Conservation (phyloP, 2,888 invertebrate genomes). For the Luperina nickerlii region DNA sequence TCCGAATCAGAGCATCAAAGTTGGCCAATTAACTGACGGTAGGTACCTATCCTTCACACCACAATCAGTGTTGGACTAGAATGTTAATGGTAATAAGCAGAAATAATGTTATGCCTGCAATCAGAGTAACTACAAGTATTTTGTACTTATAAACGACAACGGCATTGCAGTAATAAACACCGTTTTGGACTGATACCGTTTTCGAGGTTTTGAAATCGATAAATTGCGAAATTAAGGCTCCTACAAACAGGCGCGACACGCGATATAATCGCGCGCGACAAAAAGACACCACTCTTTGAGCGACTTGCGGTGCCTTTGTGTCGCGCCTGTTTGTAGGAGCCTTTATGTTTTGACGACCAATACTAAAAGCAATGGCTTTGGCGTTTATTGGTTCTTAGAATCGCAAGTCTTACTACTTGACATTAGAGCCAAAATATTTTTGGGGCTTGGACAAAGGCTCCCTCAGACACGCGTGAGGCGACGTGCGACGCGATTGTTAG, state of each 20-base stretch:
- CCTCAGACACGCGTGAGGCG: no score
- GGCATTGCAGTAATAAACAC: conserved; percentile 31
- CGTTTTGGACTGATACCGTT: conserved; percentile 29
- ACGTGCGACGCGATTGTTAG: no score
- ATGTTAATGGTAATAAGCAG: conserved; percentile 29
- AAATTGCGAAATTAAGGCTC: conserved; percentile 17
- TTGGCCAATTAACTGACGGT: conserved; percentile 5
- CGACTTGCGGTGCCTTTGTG: no score
- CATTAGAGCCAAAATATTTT: neutral
- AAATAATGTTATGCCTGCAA: conserved; percentile 30
- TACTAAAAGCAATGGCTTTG: neutral
- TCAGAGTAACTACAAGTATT: conserved; percentile 25
- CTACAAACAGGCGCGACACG: no score
- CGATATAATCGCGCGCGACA: no score
- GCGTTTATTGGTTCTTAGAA: conserved; percentile 11
- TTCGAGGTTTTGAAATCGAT: conserved; percentile 19
- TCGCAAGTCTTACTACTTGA: neutral
- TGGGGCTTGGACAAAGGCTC: neutral
- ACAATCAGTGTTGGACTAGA: conserved; percentile 33
- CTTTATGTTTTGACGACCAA: no score
- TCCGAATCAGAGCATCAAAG: conserved; percentile 3
- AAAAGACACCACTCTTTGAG: no score
- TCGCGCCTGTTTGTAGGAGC: no score
- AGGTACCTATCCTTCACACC: conserved; percentile 10
- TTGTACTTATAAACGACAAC: conserved; percentile 38